Conservation (phyloP, 2,113 vertebrate species). For the Grallaria varia region DNA sequence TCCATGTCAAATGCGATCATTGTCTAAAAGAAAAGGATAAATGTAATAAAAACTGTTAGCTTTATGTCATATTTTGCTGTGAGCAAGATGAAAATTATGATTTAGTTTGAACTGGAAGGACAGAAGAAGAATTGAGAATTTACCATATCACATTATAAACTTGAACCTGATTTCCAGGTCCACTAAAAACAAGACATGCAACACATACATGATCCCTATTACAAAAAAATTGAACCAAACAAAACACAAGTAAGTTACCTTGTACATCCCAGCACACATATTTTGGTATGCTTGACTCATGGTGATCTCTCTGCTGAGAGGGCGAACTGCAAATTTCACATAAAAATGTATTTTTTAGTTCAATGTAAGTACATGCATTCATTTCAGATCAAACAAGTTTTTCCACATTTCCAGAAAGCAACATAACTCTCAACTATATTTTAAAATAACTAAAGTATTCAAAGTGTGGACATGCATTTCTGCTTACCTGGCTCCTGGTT, state of each 20-base stretch:
- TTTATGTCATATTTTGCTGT: background rate
- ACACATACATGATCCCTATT: background rate
- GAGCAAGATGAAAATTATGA: background rate
- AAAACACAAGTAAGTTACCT: conserved; percentile 74
- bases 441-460: background rate
- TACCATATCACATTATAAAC: background rate
- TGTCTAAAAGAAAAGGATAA: conserved; percentile 75
- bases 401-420: background rate
- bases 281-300: conserved; percentile 99
- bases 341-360: background rate
- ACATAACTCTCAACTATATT: background rate
- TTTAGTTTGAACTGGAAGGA: background rate
- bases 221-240: background rate
- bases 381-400: background rate
- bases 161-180: background rate
- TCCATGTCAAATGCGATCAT: conserved; percentile 99
- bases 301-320: conserved; percentile 94
- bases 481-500: background rate
- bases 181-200: background rate
- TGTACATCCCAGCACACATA: conserved; percentile 99
- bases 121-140: background rate
- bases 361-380: background rate
- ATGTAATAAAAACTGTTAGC: background rate
- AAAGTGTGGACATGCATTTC: background rate
- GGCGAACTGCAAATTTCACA: conserved; percentile 82